Evolutionary conservation across 2,797 vertebrate species (phyloP).

Genomic region (Sebastes trivittatus): DNA sequence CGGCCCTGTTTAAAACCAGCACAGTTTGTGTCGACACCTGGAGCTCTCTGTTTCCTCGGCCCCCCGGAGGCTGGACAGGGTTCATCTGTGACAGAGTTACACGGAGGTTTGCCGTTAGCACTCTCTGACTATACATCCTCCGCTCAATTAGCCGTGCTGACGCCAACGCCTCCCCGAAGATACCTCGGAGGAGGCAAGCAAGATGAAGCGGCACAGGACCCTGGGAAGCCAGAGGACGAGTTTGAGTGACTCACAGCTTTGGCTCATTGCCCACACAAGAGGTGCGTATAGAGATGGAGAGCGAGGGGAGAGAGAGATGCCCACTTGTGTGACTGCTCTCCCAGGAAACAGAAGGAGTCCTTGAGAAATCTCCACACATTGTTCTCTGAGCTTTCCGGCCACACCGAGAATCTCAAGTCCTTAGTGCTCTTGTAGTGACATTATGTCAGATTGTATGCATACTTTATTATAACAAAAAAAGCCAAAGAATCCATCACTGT

Average conservation of each 20-base stretch:
- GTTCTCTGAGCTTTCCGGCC: background rate
- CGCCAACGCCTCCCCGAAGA: constrained; percentile 14
- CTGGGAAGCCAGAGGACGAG: constrained; percentile 19
- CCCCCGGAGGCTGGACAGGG: constrained; percentile 12
- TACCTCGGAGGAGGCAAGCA: constrained; percentile 17
- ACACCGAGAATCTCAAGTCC: background rate
- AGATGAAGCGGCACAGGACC: constrained; percentile 30
- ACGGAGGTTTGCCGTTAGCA: constrained; percentile 10
- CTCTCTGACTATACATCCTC: constrained; percentile 36
- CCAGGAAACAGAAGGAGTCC: constrained; percentile 19
- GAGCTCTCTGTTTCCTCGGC: background rate
- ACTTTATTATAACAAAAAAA: background rate
- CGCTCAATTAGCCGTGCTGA: constrained; percentile 41
- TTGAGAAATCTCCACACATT: constrained; percentile 40
- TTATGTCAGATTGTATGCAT: accelerated
- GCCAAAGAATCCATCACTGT: background rate
- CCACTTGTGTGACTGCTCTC: constrained; percentile 4
- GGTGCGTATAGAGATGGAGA: background rate
- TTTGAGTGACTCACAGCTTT: constrained; percentile 49
- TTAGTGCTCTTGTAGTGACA: background rate
- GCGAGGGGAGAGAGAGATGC: constrained; percentile 10
- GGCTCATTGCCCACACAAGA: constrained; percentile 42
- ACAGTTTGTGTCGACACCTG: background rate
- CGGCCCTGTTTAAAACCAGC: background rate
- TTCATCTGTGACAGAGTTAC: constrained; percentile 18